Evolutionary conservation across 2,797 vertebrate species (phyloP).

Genomic region (Phyllotis vaccarum): DNA sequence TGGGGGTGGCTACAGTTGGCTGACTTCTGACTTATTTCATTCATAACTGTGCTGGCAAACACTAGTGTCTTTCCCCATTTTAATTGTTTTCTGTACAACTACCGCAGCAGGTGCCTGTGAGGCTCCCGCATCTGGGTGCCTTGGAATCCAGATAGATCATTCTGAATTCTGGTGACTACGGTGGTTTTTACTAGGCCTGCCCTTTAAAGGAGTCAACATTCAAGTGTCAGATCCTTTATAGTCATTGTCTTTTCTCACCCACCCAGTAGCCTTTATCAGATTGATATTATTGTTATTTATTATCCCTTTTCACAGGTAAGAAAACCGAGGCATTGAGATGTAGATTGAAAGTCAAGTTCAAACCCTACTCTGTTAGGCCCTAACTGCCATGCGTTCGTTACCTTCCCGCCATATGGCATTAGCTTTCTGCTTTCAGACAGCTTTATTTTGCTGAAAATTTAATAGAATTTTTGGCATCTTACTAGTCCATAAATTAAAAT

Average conservation of each 20-base stretch:
- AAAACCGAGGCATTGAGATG: not conserved
- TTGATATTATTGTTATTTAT: not conserved
- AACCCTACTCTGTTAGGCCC: not conserved
- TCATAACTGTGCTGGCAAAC: not conserved
- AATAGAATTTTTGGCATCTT: conserved; percentile 42
- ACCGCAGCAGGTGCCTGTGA: not conserved
- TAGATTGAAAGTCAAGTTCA: not conserved
- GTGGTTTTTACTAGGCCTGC: not conserved
- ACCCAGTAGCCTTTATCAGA: not conserved
- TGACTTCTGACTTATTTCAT: conserved; percentile 30
- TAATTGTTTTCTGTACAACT: not conserved
- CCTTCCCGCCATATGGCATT: accelerated
- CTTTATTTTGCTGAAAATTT: conserved; percentile 40
- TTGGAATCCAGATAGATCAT: not conserved
- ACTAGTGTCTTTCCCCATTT: not conserved
- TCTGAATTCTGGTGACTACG: not conserved
- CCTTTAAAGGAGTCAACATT: conserved; percentile 11
- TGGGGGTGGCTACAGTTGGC: not conserved
- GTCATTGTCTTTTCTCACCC: not conserved
- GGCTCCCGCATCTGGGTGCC: not conserved
- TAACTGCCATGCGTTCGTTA: not conserved
- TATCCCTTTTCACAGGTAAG: not conserved
- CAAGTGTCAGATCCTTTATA: not conserved
- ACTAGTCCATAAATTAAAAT: conserved; percentile 68
- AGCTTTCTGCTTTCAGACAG: not conserved